Evolutionary conservation across 53 echinoderm and acorn worm genomes (phyloP), one percentile per base, ranked within the genome.

Genomic region (Echinometra lucunter): DNA sequence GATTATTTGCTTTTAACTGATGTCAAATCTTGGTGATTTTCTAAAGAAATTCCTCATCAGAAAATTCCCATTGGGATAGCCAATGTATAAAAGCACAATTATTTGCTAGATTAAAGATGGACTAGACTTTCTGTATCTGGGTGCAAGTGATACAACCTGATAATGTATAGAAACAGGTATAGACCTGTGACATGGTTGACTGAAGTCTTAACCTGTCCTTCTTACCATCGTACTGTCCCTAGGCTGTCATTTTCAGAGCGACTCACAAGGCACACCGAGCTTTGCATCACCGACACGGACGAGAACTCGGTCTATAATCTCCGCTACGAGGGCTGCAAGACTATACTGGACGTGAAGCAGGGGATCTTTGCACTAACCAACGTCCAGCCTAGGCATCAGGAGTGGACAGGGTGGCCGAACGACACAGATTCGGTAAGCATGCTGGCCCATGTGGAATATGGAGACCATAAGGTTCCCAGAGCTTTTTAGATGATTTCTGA

Each of bases 291-390:
- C 1, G 95, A 97, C 90, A 92, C 91, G 17, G 98, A 98, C 74
- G 94, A 95, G 35, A 92, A 96, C 66, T 37, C 23, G 40, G 97
- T 95, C 3, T 97, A 97, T 95, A 96, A 66, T 47, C 95, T 96
- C 44, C 88, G 96, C 7, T 98, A 96, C 69, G 95, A 97, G 58
- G 97, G 97, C 85, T 98, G 95, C 95, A 97, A 97, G 94, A 98
- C 98, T 3, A 98, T 98, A 69, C 69, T 97, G n/a, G 96, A 97
- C 45, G 97, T 98, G 13, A 98, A 98, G 66, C 97, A 97, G 89
- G 98, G 97, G 27, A 95, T 98, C 25, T 90, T 32, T 58, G 94
- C 98, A 23, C 82, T 98, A 66, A 98, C 97, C 28, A 95, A 97
- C 74, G 96, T 98, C 60, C 94, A 95, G 37, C 96, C 96, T 66